A percentile compares a stretch with the other conserved stretches of the same genome.
Conservation (phyloP, 1,140 invertebrate genomes). For the Pseudomyrmex sp. region DNA sequence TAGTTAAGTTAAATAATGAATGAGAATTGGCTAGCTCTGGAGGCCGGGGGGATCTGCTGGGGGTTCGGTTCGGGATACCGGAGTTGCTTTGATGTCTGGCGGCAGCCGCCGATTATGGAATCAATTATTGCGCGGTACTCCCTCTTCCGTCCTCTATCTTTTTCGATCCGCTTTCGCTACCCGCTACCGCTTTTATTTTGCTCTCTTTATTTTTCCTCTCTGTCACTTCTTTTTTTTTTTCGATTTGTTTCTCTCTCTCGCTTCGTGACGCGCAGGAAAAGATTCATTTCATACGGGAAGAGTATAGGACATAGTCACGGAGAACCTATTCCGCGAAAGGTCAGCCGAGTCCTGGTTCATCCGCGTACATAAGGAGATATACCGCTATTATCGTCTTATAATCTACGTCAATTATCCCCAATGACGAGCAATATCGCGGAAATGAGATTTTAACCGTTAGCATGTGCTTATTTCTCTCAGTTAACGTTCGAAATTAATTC, state of each 20-base stretch:
- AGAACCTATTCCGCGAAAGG: slow-evolving; percentile 72
- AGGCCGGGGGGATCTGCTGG: slow-evolving; percentile 27
- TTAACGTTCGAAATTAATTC: slow-evolving; percentile 14
- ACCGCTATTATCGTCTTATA: slow-evolving; percentile 69
- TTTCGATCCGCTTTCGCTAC: slow-evolving; percentile 44
- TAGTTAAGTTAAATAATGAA: slow-evolving; percentile 75
- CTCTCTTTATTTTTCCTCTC: neutral
- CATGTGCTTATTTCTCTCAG: slow-evolving; percentile 69
- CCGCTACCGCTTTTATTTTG: slow-evolving; percentile 17
- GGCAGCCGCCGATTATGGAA: slow-evolving; percentile 76
- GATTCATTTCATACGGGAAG: slow-evolving; percentile 72
- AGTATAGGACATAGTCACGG: slow-evolving; percentile 69
- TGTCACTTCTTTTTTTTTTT: neutral
- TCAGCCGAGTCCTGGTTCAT: slow-evolving; percentile 61
- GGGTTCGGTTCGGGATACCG: slow-evolving; percentile 42
- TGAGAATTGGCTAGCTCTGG: slow-evolving; percentile 59
- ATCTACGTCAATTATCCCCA: slow-evolving; percentile 70
- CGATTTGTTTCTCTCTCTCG: neutral
- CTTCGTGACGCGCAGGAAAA: slow-evolving; percentile 42
- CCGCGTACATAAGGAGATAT: slow-evolving; percentile 50
- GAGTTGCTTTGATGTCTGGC: slow-evolving; percentile 75
- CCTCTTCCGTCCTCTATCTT: slow-evolving; percentile 52
- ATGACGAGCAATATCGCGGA: slow-evolving; percentile 56
- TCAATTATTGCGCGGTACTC: slow-evolving; percentile 75
- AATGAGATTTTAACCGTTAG: slow-evolving; percentile 68